Evolutionary conservation across 2,797 vertebrate species (phyloP).

Genomic region (Astyanax mexicanus): DNA sequence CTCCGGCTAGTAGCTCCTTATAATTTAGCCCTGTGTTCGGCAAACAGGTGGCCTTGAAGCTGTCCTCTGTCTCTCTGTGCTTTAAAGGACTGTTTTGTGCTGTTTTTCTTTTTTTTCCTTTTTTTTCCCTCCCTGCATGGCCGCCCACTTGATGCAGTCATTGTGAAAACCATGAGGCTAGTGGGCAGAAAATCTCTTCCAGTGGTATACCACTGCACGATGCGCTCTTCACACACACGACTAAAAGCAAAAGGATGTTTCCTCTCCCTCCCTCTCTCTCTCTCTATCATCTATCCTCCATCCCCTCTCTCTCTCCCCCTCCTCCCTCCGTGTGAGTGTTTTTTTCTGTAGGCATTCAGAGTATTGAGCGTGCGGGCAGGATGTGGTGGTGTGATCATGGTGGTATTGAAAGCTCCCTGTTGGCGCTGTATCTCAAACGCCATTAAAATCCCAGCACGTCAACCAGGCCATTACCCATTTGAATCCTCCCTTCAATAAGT

Average conservation of each 20-base stretch:
- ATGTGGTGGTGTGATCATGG: conserved; percentile 54
- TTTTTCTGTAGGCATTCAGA: conserved; percentile 54
- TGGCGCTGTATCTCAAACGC: conserved; percentile 37
- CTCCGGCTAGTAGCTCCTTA: conserved; percentile 2
- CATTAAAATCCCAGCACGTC: conserved; percentile 56
- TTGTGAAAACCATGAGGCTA: conserved; percentile 35
- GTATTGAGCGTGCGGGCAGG: conserved; percentile 49
- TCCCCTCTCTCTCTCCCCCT: background rate
- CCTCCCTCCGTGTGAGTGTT: conserved; percentile 23
- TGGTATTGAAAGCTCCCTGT: conserved; percentile 34
- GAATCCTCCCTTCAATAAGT: conserved; percentile 50
- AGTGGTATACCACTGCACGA: conserved; percentile 19
- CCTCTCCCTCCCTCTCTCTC: background rate
- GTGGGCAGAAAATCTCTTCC: conserved; percentile 29
- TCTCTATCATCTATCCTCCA: background rate
- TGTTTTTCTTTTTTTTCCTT: background rate
- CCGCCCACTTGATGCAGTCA: conserved; percentile 37
- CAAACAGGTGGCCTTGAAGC: conserved; percentile 43
- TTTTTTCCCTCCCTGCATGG: background rate
- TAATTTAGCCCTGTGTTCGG: conserved; percentile 34
- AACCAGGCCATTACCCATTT: conserved; percentile 54
- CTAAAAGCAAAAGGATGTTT: conserved; percentile 24
- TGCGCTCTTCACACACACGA: conserved; percentile 12
- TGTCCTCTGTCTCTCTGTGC: conserved; percentile 17
- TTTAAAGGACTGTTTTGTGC: conserved; percentile 26